These are phyloP conservation scores for Eristalis arbustorum DNA, from an alignment of 2,888 invertebrate species.

Conservation along the genomic window DNA sequence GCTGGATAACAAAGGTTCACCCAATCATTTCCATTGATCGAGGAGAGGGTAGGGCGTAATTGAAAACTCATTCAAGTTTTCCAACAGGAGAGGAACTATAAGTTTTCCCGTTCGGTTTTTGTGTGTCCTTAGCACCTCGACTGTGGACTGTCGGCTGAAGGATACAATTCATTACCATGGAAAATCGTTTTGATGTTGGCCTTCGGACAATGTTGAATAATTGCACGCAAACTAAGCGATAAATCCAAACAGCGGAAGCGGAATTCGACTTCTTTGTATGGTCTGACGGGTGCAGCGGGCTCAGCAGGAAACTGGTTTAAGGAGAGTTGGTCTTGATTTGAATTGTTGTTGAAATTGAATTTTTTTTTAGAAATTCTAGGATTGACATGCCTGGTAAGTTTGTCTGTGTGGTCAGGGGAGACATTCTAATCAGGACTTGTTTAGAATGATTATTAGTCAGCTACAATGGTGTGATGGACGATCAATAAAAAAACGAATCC, in stretches of 20 bases:
- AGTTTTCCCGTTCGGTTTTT: background rate
- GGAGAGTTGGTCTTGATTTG: background rate
- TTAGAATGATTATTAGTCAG: no score
- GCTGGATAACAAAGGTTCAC: conserved; percentile 30
- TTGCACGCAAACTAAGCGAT: conserved; percentile 15
- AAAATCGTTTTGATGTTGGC: conserved; percentile 37
- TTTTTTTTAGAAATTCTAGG: background rate
- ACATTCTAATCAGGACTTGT: no score
- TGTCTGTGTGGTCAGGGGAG: no score
- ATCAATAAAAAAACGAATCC: no score
- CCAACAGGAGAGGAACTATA: background rate
- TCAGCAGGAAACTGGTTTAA: background rate
- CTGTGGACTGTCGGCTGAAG: background rate
- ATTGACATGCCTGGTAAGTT: background rate
- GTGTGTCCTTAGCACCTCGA: background rate
- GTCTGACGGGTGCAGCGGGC: background rate
- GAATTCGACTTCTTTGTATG: background rate
- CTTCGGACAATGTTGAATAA: conserved; percentile 30
- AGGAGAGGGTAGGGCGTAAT: background rate
- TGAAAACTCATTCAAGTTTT: background rate
- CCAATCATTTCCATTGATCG: conserved; percentile 1
- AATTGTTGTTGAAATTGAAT: background rate
- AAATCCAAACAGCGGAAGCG: background rate
- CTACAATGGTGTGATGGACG: no score
- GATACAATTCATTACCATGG: conserved; percentile 50